Conservation (phyloP, 2,888 invertebrate species). For the Parnassius glacialis region DNA sequence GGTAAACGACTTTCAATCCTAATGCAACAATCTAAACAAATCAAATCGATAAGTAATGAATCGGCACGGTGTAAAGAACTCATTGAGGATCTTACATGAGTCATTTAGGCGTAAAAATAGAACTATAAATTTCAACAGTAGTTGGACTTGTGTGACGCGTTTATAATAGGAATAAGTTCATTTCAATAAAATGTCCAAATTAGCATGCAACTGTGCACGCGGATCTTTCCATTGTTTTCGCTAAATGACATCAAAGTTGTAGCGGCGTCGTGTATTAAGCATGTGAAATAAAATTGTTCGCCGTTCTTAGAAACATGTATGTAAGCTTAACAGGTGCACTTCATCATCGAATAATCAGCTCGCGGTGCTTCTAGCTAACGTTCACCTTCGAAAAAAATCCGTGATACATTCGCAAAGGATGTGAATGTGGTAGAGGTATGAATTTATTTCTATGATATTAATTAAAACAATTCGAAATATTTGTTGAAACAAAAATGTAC, state of each 20-base stretch:
- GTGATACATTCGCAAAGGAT: neutral
- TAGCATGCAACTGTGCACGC: conserved; percentile 63
- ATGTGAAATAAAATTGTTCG: conserved; percentile 67
- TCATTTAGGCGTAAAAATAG: conserved; percentile 75
- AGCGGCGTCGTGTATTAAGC: conserved; percentile 67
- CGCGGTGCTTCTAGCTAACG: conserved; percentile 22
- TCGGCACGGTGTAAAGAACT: conserved; percentile 53
- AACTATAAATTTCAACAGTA: conserved; percentile 72
- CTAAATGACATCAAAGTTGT: conserved; percentile 80
- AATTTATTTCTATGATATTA: too few relatives aligned
- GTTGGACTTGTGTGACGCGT: conserved; percentile 59
- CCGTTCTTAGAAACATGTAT: conserved; percentile 57
- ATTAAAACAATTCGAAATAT: too few relatives aligned
- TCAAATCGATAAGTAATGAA: conserved; percentile 39
- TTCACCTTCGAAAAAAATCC: conserved; percentile 13
- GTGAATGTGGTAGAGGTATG: too few relatives aligned
- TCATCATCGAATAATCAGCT: conserved; percentile 34
- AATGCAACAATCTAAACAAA: conserved; percentile 25
- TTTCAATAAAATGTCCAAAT: conserved; percentile 72
- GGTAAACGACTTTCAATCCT: conserved; percentile 60
- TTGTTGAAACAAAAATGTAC: too few relatives aligned
- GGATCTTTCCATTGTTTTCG: conserved; percentile 78
- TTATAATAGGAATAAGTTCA: conserved; percentile 74
- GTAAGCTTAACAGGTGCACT: conserved; percentile 42
- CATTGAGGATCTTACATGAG: conserved; percentile 65